Evolutionary conservation across 2,888 invertebrate genomes (phyloP).

Genomic region (Andrena praecox): DNA sequence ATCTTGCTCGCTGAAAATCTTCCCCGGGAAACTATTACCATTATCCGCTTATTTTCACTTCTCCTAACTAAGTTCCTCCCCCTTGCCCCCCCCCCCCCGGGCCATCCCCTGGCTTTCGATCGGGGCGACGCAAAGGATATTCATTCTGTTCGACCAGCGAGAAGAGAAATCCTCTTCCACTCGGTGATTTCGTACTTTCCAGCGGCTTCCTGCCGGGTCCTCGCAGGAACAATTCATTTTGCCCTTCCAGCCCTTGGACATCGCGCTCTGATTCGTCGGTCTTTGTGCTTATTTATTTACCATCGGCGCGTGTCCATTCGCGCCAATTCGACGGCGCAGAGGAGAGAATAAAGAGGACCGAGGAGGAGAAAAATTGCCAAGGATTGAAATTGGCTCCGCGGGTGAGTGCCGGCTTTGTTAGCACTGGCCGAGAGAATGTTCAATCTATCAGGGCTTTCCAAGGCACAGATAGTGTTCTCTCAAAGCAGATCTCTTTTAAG

Average conservation of each 20-base stretch:
- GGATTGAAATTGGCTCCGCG: constrained; percentile 40
- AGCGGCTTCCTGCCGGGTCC: constrained; percentile 48
- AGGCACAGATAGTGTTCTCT: constrained; percentile 12
- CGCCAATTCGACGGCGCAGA: not conserved
- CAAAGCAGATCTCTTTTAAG: constrained; percentile 43
- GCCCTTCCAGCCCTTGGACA: not conserved
- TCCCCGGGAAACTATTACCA: constrained; percentile 61
- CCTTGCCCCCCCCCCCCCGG: not conserved
- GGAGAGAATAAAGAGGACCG: not conserved
- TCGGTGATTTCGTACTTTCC: constrained; percentile 45
- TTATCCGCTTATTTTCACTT: constrained; percentile 72
- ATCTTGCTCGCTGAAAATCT: constrained; percentile 61
- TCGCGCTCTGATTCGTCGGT: not conserved
- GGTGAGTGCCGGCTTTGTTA: constrained; percentile 25
- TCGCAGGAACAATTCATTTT: constrained; percentile 33
- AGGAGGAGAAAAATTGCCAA: constrained; percentile 15
- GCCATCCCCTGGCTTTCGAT: constrained; percentile 31
- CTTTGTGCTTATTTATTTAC: constrained; percentile 9
- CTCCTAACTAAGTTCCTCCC: constrained; percentile 57
- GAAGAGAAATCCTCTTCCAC: constrained; percentile 48
- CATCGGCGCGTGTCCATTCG: not conserved
- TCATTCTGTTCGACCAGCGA: constrained; percentile 47
- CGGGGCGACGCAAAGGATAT: constrained; percentile 45
- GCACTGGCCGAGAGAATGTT: not conserved
- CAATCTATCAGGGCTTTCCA: not conserved